Conservation (phyloP, 1,140 invertebrate genomes). For the Andricus grossulariae region DNA sequence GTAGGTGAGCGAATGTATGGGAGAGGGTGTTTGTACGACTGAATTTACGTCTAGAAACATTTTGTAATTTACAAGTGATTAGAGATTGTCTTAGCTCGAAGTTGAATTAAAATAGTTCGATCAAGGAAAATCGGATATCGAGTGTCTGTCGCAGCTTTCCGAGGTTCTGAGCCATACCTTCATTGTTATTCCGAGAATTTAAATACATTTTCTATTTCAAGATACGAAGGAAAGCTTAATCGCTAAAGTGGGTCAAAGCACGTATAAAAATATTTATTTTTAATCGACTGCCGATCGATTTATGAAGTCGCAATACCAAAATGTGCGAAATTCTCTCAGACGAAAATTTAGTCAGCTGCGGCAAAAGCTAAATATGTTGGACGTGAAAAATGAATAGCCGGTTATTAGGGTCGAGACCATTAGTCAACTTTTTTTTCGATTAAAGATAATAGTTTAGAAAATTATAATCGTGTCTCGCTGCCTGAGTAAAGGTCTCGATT, state of each 20-base stretch:
- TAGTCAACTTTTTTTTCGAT: too few species aligned
- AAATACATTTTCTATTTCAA: slow-evolving; percentile 3
- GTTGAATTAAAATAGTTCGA: slow-evolving; percentile 28
- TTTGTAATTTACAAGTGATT: slow-evolving; percentile 8
- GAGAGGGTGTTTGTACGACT: too few species aligned
- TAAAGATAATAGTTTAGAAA: too few species aligned
- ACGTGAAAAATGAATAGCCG: background rate
- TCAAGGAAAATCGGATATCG: slow-evolving; percentile 37
- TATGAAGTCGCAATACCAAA: background rate
- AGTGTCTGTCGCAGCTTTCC: slow-evolving; percentile 21
- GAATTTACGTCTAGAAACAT: too few species aligned
- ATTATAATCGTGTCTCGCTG: too few species aligned
- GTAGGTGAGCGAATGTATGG: too few species aligned
- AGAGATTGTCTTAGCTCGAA: slow-evolving; percentile 15
- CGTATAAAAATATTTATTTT: slow-evolving; percentile 42
- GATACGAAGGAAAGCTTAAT: background rate
- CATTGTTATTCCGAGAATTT: slow-evolving; percentile 23
- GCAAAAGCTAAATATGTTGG: slow-evolving; percentile 16
- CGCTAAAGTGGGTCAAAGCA: slow-evolving; percentile 32
- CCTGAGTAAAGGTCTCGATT: too few species aligned
- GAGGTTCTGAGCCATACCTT: background rate
- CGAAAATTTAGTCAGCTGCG: slow-evolving; percentile 31
- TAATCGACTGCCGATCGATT: slow-evolving; percentile 11
- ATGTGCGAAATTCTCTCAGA: background rate
- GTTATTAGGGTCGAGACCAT: too few species aligned